Percentiles rank a stretch among this genome's conserved stretches.
phyloP scores from a whole-genome alignment of 2,888 invertebrate species.

The Trypoxylon attenuatum region DNA sequence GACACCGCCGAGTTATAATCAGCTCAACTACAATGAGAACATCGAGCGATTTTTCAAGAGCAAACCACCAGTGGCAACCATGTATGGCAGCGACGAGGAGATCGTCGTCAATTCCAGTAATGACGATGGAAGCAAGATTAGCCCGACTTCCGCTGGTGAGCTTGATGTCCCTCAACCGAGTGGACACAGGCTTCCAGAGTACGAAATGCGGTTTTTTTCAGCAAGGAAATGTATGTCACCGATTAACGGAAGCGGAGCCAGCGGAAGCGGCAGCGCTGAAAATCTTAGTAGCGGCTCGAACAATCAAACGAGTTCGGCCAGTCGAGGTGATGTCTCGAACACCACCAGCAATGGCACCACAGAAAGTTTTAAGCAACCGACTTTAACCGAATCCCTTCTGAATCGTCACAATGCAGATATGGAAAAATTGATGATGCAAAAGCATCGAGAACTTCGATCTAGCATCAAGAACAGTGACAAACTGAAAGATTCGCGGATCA shows the following conservation, averaged over 20 bases:
- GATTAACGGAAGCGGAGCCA: conserved; percentile 77
- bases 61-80: conserved; percentile 50
- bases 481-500: conserved; percentile 75
- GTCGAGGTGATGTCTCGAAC: conserved; percentile 75
- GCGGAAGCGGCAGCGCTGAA: conserved; percentile 79
- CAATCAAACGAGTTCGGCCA: conserved; percentile 76
- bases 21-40: conserved; percentile 90
- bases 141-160: conserved; percentile 47
- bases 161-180: conserved; percentile 30
- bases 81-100: conserved; percentile 65
- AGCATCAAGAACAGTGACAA: conserved; percentile 75
- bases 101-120: conserved; percentile 59
- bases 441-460: conserved; percentile 80
- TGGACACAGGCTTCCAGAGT: too few relatives aligned
- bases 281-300: conserved; percentile 79
- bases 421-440: conserved; percentile 86
- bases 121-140: conserved; percentile 58
- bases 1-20: conserved; percentile 89
- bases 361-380: conserved; percentile 75
- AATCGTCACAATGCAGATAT: conserved; percentile 85
- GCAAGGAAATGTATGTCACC: conserved; percentile 75
- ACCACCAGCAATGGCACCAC: conserved; percentile 65
- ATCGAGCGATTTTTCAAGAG: conserved; percentile 79
- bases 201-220: conserved; percentile 19
- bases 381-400: conserved; percentile 79